These are phyloP conservation scores for Slavum lentiscoides DNA, from an alignment of 2,888 invertebrate species.

Conservation along the genomic window DNA sequence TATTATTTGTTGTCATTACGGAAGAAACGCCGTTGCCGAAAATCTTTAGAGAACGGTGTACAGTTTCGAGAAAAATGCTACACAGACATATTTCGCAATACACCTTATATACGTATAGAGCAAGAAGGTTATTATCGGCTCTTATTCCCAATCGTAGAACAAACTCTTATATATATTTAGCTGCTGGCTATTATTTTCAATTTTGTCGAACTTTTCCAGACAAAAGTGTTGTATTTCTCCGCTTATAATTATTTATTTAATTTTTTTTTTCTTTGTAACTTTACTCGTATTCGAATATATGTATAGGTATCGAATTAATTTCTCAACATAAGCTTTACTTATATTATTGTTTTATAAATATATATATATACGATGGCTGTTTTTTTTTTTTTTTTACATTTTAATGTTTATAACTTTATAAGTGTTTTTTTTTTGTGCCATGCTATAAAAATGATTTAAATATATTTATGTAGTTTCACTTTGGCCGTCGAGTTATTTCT, in stretches of 20 bases:
- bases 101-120: no score
- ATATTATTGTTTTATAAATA: constrained; percentile 24
- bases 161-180: no score
- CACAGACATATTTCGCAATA: no score
- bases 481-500: constrained; percentile 31
- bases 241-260: background rate
- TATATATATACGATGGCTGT: background rate
- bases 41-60: no score
- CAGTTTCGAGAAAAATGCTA: no score
- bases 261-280: background rate
- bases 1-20: no score
- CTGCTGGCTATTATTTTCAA: no score
- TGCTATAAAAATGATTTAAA: constrained; percentile 18
- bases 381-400: constrained; percentile 30
- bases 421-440: constrained; percentile 14
- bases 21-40: no score
- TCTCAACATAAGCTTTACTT: background rate
- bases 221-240: no score
- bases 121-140: no score
- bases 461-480: constrained; percentile 4
- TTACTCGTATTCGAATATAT: background rate
- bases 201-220: no score
- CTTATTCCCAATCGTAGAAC: no score
- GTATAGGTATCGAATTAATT: background rate
- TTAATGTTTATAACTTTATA: constrained; percentile 3